Base-by-base conservation (phyloP, 2,113 vertebrate species). In the Salvelinus fontinalis region DNA sequence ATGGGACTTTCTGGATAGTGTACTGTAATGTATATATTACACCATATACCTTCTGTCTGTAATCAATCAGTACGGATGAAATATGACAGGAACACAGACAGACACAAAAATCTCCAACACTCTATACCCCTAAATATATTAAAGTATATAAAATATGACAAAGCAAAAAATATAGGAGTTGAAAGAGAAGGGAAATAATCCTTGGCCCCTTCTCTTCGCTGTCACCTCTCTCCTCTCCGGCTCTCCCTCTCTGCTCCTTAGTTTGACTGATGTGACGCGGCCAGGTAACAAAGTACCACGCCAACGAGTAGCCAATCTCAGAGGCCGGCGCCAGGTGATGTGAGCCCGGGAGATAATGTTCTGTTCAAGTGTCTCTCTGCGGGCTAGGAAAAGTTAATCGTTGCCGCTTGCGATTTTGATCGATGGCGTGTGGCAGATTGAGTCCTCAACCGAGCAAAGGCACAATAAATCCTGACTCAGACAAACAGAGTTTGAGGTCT, bases 391-490 rank as follows among this genome's bases (percentile, higher is more conserved):
- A 80, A 85, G 84, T 85, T 83, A 85, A 86, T 86, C 78, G 78
- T 74, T 76, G 75, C 83, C 79, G 79, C 60, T 29, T 73, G 69
- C 73, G 68, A 77, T 84, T 91, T 89, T 92, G 89, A 92, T 91
- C 75, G 80, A 90, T 91, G 82, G 80, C 65, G 79, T 57, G 6
- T 79, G 75, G 79, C 75, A 81, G 90, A 91, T 88, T 85, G 87
- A 91, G 88, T 87, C 73, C 81, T 86, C 88, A 84, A 86, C 83
- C 75, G 71, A 86, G 83, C 77, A 77, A 77, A 81, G 73, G 83
- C 70, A 65, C 83, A 83, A 93, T 90, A 89, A 91, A 90, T 86
- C 85, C 84, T 84, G 86, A 89, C 84, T 86, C 34, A 51, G 64
- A 85, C 83, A 91, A 88, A 84, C 73, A 86, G 65, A 87, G 77